These are phyloP conservation scores for Drosophila algonquin DNA, from an alignment of 2,888 invertebrate genomes.

Conservation along the genomic window DNA sequence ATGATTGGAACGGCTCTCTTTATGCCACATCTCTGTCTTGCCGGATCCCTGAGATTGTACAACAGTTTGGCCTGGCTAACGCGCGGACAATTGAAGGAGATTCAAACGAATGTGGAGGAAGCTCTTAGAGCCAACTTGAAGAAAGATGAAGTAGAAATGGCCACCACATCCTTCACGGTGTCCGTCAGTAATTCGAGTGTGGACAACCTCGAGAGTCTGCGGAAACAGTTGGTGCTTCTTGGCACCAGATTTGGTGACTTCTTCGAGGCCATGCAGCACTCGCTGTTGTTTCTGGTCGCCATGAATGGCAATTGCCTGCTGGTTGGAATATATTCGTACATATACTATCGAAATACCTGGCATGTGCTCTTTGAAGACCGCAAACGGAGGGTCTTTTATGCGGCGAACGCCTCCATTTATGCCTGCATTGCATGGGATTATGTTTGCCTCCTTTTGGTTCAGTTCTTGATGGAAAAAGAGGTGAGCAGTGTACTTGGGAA, in stretches of 20 bases:
- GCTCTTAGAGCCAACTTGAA: constrained; percentile 21
- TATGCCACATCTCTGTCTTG: constrained; percentile 76
- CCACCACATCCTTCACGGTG: constrained; percentile 15
- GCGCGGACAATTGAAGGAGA: constrained; percentile 47
- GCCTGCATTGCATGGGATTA: constrained; percentile 79
- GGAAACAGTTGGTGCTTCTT: constrained; percentile 51
- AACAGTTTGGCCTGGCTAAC: constrained; percentile 62
- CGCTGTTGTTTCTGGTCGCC: constrained; percentile 64
- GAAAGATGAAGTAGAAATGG: constrained; percentile 33
- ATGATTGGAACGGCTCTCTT: constrained; percentile 76
- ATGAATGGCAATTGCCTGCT: constrained; percentile 78
- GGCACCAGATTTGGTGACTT: constrained; percentile 36
- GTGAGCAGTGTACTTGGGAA: constrained; percentile 41
- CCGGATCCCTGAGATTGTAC: constrained; percentile 63
- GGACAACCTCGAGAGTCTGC: constrained; percentile 35
- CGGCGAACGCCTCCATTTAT: constrained; percentile 70
- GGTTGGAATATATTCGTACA: constrained; percentile 65
- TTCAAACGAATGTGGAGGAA: constrained; percentile 38
- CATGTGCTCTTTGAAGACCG: constrained; percentile 66
- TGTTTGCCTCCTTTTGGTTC: constrained; percentile 60
- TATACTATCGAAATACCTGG: constrained; percentile 74
- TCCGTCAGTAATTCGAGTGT: not conserved
- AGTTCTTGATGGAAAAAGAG: constrained; percentile 54
- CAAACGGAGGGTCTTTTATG: constrained; percentile 72
- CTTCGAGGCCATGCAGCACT: constrained; percentile 57